Conservation (phyloP, 1,140 invertebrate genomes). For the Aphelenchoides fujianensis region DNA sequence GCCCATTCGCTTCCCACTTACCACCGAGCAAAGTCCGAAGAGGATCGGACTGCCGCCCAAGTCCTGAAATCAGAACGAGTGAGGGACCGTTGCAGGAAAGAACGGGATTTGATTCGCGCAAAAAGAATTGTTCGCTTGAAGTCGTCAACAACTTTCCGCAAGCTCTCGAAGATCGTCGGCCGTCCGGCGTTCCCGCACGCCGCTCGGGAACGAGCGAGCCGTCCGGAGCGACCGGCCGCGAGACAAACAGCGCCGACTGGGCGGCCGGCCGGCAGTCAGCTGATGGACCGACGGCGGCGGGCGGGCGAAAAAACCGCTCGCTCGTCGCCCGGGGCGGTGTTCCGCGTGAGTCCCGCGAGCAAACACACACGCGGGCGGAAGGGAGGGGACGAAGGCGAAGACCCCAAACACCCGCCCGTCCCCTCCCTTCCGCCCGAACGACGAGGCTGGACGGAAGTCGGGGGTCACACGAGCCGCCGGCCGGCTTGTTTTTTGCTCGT, state of each 20-base stretch:
- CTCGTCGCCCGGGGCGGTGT: neutral
- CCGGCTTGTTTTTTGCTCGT: neutral
- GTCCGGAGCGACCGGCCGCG: neutral
- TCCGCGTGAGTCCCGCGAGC: neutral
- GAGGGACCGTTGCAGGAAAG: too few relatives aligned
- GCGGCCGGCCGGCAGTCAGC: neutral
- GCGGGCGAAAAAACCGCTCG: neutral
- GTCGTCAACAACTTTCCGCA: conserved; percentile 11
- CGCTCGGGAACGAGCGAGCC: neutral
- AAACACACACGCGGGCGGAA: neutral
- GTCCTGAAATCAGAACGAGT: conserved; percentile 69
- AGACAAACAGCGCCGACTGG: neutral
- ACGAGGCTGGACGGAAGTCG: neutral
- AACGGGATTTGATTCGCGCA: too few relatives aligned
- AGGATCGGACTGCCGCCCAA: conserved; percentile 91
- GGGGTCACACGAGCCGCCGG: neutral
- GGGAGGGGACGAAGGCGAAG: neutral
- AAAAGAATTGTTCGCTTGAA: too few relatives aligned
- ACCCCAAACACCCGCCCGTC: neutral
- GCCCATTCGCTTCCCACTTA: too few relatives aligned
- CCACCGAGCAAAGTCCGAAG: conserved; percentile 94
- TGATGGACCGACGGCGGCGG: neutral
- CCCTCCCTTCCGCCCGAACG: neutral
- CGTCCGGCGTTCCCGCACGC: neutral
- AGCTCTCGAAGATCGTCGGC: neutral